Evolutionary conservation across 2,888 invertebrate species (phyloP), one percentile per base, ranked within the genome.

Genomic region (Didymodactylos carnosus): DNA sequence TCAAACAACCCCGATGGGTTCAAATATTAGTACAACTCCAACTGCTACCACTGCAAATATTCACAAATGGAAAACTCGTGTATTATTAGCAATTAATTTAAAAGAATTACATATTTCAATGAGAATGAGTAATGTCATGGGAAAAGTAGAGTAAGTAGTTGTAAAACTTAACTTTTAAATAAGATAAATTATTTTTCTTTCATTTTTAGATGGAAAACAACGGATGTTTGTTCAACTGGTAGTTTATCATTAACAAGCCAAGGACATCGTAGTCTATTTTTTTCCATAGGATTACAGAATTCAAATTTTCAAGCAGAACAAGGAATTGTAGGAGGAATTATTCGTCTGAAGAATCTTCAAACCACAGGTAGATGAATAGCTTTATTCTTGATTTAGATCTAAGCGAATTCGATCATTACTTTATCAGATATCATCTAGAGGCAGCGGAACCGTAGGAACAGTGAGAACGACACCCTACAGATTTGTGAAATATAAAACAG

Each of bases 41-140:
- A 29, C 27, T 5, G 62, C 35, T n/a, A 16, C 70, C 6, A 25
- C 40, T 39, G n/a, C 70, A 23, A 70, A 40, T 23, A 27, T 27
- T 14, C 14, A 23, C 2, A 35, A 39, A 14, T 29, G 41, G 3
- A 89, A 92, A 53, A 94, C 95, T 5, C 85, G 94, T 72, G 95
- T 97, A 5, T 85, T 97, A 75, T 94, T 95, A 85, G 92, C 93
- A 0, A 90, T 97, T 53, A 94, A 95, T 85, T 92, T 97, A 83
- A 92, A 94, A 69, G 89, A 91, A 79, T 87, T 98, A 72, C 94
- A 95, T 83, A 92, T 98, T 14, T 92, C 93, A 81, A 95, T 97
- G 90, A 97, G 97, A 84, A 98, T 98, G 94, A 94, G 95, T 53
- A 97, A 97, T 81, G 94, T 97, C 0, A 97, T 98, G 94, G 97